A percentile compares a stretch with the other conserved stretches of the same genome.
Evolutionary conservation across 2,888 invertebrate genomes (phyloP).

Genomic region (Philopedon plagiatum): DNA sequence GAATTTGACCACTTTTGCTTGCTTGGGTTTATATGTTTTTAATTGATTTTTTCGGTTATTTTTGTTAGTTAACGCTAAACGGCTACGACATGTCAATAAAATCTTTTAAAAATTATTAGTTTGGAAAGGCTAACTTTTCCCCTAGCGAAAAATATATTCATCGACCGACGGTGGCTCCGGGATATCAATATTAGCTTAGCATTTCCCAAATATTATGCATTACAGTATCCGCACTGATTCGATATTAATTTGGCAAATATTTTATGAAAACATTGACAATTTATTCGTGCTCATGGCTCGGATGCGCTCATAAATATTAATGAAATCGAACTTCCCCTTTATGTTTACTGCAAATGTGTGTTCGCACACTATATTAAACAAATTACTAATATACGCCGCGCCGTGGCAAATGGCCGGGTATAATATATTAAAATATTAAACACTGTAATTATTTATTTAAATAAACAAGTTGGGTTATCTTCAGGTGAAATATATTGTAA

Average conservation of each 20-base stretch:
- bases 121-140: constrained; percentile 17
- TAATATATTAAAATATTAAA: constrained; percentile 31
- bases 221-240: constrained; percentile 63
- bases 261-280: constrained; percentile 66
- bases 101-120: constrained; percentile 26
- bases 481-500: not conserved
- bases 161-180: constrained; percentile 30
- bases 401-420: constrained; percentile 36
- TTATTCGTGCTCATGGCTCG: constrained; percentile 64
- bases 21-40: too few relatives aligned
- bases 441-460: constrained; percentile 23
- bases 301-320: constrained; percentile 65
- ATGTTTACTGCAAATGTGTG: constrained; percentile 51
- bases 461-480: not conserved
- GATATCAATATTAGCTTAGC: constrained; percentile 57
- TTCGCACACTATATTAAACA: constrained; percentile 55
- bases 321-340: constrained; percentile 61
- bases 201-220: constrained; percentile 62
- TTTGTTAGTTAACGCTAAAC: too few relatives aligned
- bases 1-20: too few relatives aligned
- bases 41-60: too few relatives aligned
- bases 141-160: constrained; percentile 28
- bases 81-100: too few relatives aligned
- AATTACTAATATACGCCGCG: constrained; percentile 51
- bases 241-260: constrained; percentile 66